These are phyloP conservation scores for Emys orbicularis DNA, from an alignment of 2,797 vertebrate genomes.

Conservation along the genomic window DNA sequence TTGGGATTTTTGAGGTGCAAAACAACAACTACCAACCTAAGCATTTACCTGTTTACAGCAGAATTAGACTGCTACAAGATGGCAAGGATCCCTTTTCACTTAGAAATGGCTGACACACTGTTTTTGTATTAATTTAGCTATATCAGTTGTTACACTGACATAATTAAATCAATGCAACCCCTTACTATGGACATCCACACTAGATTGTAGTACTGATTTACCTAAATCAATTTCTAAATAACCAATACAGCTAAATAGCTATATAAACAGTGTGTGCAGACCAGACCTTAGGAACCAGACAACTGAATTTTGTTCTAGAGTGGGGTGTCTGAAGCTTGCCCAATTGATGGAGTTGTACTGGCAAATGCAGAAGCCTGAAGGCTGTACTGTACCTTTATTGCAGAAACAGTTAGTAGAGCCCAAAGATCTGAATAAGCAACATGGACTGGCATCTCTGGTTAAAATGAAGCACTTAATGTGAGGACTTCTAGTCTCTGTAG, in stretches of 20 bases:
- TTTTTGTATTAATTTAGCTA: background rate
- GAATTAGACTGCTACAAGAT: background rate
- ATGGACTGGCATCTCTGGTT: background rate
- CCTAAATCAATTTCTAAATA: background rate
- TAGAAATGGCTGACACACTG: background rate
- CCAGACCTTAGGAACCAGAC: background rate
- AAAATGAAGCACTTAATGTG: background rate
- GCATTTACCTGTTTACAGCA: background rate
- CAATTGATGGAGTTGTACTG: background rate
- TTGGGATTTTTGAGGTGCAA: background rate
- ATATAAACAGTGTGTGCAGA: background rate
- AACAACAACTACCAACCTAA: background rate
- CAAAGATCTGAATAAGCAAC: background rate
- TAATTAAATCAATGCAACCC: background rate
- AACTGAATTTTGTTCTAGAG: background rate
- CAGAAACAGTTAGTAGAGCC: background rate
- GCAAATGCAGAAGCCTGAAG: background rate
- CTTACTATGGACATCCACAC: background rate
- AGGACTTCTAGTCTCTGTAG: background rate
- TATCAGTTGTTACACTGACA: background rate
- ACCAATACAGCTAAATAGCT: background rate
- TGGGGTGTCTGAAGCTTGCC: background rate
- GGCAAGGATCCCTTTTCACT: background rate
- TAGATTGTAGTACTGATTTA: background rate
- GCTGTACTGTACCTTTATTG: background rate